phyloP scores from a whole-genome alignment of 2,113 vertebrate species.

The Arenaria interpres region DNA sequence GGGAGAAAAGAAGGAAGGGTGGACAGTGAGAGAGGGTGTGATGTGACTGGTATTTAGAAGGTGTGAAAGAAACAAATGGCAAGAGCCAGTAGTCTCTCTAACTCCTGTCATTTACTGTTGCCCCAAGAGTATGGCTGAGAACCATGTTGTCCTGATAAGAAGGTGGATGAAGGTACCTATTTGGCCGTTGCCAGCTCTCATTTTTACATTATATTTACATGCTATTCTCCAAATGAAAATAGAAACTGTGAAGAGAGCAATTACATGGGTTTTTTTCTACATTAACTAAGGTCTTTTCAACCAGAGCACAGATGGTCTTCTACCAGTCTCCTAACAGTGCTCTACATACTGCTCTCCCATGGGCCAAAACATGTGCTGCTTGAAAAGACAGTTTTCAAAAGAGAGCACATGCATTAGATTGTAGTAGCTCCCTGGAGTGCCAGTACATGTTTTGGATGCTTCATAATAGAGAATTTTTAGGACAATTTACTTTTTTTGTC shows the following conservation, averaged over 20 bases:
- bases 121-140: background rate
- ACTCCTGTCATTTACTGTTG: background rate
- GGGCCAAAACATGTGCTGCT: background rate
- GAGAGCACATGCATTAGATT: background rate
- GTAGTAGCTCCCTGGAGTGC: background rate
- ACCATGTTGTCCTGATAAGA: background rate
- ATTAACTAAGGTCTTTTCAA: constrained; percentile 20
- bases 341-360: background rate
- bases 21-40: background rate
- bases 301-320: constrained; percentile 25
- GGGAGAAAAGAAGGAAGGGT: background rate
- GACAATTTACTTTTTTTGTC: background rate
- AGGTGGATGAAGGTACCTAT: background rate
- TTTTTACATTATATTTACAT: background rate
- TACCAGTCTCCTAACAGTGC: background rate
- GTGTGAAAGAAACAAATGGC: background rate
- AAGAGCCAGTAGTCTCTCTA: background rate
- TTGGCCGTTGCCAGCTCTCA: background rate
- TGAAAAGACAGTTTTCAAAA: background rate
- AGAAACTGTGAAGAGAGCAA: constrained; percentile 5
- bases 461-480: background rate
- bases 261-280: background rate
- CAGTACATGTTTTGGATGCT: background rate
- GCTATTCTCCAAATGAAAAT: background rate
- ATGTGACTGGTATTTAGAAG: background rate